phyloP scores from a whole-genome alignment of 92 coral and sea anemone genomes.

The Blastomussa wellsi region DNA sequence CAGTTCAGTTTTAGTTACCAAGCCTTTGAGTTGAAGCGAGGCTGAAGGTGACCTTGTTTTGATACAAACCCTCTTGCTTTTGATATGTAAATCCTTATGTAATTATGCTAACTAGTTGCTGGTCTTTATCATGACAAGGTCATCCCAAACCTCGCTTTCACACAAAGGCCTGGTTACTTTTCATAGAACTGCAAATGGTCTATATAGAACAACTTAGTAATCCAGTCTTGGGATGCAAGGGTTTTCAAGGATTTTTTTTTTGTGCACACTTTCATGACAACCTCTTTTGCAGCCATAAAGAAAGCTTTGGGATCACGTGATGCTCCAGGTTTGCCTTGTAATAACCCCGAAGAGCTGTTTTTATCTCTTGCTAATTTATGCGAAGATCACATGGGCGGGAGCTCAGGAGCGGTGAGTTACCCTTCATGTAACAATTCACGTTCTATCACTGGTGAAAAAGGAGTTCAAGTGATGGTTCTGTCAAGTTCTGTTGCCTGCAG shows the following conservation, averaged over 20 bases:
- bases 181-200: too few relatives aligned
- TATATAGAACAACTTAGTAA: too few relatives aligned
- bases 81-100: too few relatives aligned
- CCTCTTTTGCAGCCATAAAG: conserved; percentile 58
- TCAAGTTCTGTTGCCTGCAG: not conserved
- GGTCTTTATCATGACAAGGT: too few relatives aligned
- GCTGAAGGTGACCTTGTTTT: too few relatives aligned
- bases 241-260: not conserved
- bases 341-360: conserved; percentile 74
- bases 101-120: too few relatives aligned
- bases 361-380: conserved; percentile 74
- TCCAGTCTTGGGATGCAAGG: too few relatives aligned
- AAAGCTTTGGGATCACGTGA: conserved; percentile 74
- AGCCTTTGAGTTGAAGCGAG: too few relatives aligned
- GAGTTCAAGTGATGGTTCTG: not conserved
- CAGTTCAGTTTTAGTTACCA: too few relatives aligned
- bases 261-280: not conserved
- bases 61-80: too few relatives aligned
- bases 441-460: not conserved
- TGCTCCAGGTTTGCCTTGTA: conserved; percentile 76
- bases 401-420: conserved; percentile 93
- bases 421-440: not conserved
- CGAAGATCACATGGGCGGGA: conserved; percentile 94
- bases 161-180: too few relatives aligned
- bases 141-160: too few relatives aligned